Conservation (phyloP, 2,113 vertebrate genomes). For the human (Homo sapiens) region DNA sequence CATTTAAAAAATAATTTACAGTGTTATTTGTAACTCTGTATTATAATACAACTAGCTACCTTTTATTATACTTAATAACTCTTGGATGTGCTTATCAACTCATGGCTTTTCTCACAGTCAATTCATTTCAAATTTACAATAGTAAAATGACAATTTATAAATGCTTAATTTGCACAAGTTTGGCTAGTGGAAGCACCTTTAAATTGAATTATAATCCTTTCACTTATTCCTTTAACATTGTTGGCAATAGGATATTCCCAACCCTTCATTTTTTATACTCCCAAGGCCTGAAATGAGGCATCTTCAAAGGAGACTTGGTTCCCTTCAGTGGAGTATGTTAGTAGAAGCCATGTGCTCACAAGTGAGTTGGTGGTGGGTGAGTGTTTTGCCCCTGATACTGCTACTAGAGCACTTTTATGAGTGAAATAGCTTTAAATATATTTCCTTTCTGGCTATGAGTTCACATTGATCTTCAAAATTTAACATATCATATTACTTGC, state of each 20-base stretch:
- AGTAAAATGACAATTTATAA: background rate
- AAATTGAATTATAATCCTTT: background rate
- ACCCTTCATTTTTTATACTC: rapidly evolving
- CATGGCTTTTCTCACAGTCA: background rate
- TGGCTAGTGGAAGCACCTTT: background rate
- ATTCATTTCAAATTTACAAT: background rate
- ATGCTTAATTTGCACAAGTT: background rate
- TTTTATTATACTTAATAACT: background rate
- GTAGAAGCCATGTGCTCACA: background rate
- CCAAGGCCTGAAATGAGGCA: no score
- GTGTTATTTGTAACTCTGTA: background rate
- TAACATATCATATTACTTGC: background rate
- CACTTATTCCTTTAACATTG: background rate
- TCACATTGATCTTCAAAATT: slow-evolving; percentile 19
- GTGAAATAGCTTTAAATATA: background rate
- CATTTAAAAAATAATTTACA: background rate
- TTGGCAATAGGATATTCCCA: background rate
- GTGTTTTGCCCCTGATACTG: background rate
- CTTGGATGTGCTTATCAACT: background rate
- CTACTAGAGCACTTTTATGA: background rate
- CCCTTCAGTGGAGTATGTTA: background rate
- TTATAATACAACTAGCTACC: background rate
- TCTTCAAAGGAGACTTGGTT: background rate
- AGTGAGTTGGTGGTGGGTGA: background rate
- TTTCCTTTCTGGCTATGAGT: background rate